These are phyloP conservation scores for Andinoacara biseriatus DNA, from an alignment of 2,113 vertebrate genomes.

Conservation along the genomic window DNA sequence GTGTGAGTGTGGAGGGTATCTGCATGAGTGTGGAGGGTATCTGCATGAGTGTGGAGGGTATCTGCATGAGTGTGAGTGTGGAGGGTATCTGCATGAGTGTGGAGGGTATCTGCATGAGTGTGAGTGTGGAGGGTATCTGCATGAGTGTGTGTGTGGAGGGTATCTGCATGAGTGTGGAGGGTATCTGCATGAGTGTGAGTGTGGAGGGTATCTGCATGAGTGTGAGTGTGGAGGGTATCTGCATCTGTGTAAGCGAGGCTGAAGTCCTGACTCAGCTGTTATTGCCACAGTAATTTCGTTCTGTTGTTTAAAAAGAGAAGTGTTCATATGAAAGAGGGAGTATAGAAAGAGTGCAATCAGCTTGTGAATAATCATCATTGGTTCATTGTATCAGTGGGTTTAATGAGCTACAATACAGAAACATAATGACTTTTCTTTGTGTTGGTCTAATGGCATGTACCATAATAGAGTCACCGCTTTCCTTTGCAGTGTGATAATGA, in stretches of 20 bases:
- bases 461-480: conserved; percentile 29
- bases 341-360: conserved; percentile 31
- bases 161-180: conserved; percentile 1
- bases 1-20: too few species aligned
- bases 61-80: too few species aligned
- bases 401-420: conserved; percentile 44
- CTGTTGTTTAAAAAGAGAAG: conserved; percentile 9
- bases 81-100: too few species aligned
- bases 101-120: too few species aligned
- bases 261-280: conserved; percentile 42
- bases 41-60: too few species aligned
- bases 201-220: conserved; percentile 19
- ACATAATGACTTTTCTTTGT: conserved; percentile 19
- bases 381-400: conserved; percentile 32
- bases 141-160: neutral
- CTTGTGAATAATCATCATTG: conserved; percentile 40
- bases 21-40: too few species aligned
- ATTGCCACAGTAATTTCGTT: conserved; percentile 24
- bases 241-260: conserved; percentile 10
- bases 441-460: neutral
- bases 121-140: neutral
- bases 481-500: conserved; percentile 2
- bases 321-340: neutral
- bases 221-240: neutral
- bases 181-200: neutral